A percentile compares a stretch with the other conserved stretches of the same genome.
Conservation (phyloP, 37 sponge, comb jelly and placozoan genomes). For the Halisarca cf. caerulea region DNA sequence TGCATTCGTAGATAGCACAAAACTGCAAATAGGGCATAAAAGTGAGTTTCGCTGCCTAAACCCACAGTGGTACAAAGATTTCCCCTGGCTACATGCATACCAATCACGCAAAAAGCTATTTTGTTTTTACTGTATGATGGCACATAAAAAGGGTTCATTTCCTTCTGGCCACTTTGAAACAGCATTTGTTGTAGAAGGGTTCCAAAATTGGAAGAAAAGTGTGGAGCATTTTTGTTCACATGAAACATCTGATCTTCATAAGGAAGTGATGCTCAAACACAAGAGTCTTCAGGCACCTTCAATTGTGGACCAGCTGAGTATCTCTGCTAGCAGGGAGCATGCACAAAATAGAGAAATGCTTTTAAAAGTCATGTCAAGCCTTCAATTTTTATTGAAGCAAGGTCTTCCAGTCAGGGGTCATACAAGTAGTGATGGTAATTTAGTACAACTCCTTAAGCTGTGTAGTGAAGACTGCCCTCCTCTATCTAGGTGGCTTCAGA, state of each 20-base stretch:
- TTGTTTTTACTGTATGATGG: slow-evolving; percentile 1
- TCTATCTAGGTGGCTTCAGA: not conserved
- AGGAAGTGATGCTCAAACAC: not conserved
- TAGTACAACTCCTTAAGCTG: slow-evolving; percentile 35
- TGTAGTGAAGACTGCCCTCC: not conserved
- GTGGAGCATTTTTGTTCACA: not conserved
- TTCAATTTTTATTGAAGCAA: slow-evolving; percentile 25
- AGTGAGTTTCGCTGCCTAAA: not conserved
- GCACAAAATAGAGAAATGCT: not conserved
- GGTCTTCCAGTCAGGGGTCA: slow-evolving; percentile 51
- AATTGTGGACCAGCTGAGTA: not conserved
- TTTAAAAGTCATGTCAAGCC: slow-evolving; percentile 9
- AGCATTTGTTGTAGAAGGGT: slow-evolving; percentile 16
- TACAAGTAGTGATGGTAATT: slow-evolving; percentile 40
- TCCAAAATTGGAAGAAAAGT: slow-evolving; percentile 35
- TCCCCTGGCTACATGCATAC: slow-evolving; percentile 2
- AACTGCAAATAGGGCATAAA: slow-evolving; percentile 9
- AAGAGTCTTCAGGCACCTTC: not conserved
- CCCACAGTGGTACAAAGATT: slow-evolving; percentile 21
- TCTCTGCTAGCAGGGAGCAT: not conserved
- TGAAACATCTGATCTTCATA: not conserved
- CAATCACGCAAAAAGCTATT: not conserved
- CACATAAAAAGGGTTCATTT: not conserved
- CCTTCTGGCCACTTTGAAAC: not conserved
- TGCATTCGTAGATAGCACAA: not conserved